Evolutionary conservation across 1,140 invertebrate genomes (phyloP), one percentile per base, ranked within the genome.

Genomic region (Brevipalpus yothersi): DNA sequence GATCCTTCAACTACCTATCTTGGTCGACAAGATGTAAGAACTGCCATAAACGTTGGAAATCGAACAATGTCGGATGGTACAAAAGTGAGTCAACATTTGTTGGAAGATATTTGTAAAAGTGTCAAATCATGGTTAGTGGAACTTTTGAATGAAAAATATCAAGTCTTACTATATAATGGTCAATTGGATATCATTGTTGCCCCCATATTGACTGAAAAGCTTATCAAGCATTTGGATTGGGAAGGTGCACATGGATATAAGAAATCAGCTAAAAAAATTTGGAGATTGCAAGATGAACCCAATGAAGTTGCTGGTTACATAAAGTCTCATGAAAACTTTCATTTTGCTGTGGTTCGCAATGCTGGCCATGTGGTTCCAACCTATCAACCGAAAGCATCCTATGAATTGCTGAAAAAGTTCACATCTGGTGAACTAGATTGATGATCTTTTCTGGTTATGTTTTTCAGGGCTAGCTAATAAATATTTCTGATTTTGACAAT

Each of bases 141-240:
- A 58, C 69, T 93, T 1, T 61, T 78, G 74, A 68, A 75, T 58
- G n/a, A 9, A 42, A 56, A 66, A 43, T 65, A 65, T 57, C 56
- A 63, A 56, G 55, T 61, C 9, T n/a, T 65, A 53, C 45, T 66
- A 5, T 90, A 87, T 67, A 86, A 80, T 67, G 86, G 86, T 0
- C 84, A 88, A 66, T 67, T 89, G 43, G 86, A 90, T 67, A 81
- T 90, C 17, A 86, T 88, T 65, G 80, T 86, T 3, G 80, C 84
- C 1, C 85, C 85, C 69, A 80, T 83, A 0, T 66, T 82, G 41
- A 86, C 84, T 0, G 76, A 80, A 54, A 80, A 80, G 63, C 86
- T 82, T 67, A 68, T 89, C 9, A 61, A 70, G 31, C 69, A 67
- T 8, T 68, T 89, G 0, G 72, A 82, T 45, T 89, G 86, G 75